Base-by-base conservation (phyloP, 2,113 vertebrate species). In the Anhinga rufa region DNA sequence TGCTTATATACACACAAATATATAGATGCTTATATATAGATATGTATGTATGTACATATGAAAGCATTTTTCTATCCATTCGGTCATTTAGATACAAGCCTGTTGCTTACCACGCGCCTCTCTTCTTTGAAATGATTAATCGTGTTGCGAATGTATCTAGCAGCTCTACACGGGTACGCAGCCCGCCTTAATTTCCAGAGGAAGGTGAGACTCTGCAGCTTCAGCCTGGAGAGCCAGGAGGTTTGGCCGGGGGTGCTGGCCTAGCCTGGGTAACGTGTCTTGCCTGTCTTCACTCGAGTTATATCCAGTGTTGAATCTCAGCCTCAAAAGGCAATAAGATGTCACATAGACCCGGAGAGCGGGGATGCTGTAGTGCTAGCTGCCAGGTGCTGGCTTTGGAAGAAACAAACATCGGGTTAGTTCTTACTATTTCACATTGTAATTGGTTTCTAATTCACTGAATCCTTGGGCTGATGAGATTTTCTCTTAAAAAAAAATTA, bases 381-480 rank as follows among this genome's bases (percentile, higher is more conserved):
- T 92, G 80, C 88, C 51, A 36, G 68, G 51, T 42, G 52, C 86
- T 86, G 83, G 36, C 92, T 82, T 21, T 25, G 66, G 29, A 65
- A 79, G 18, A 55, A 72, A 42, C 20, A 70, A 68, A 34, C 15
- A 11, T 2, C 12, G 55, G 68, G 66, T 71, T 58, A n/a, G 10
- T 42, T 90, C 51, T 76, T 77, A 26, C 17, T 48, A 12, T 78
- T 90, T 81, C 52, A 72, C 20, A 46, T 54, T 32, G 29, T 74
- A 82, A 89, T 88, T 82, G 32, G 29, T 91, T 87, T 85, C 74
- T 91, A 77, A 91, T 83, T 54, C 89, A 82, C 70, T 51, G 78
- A 76, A 90, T 90, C 74, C 75, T 82, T 66, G 74, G 66, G 62
- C 78, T 87, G 75, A 80, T 95, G 91, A 91, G 83, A 69, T 94